Percentiles rank a stretch among this genome's conserved stretches.
Conservation (phyloP, 2,797 vertebrate genomes). For the Esox masquinongy region DNA sequence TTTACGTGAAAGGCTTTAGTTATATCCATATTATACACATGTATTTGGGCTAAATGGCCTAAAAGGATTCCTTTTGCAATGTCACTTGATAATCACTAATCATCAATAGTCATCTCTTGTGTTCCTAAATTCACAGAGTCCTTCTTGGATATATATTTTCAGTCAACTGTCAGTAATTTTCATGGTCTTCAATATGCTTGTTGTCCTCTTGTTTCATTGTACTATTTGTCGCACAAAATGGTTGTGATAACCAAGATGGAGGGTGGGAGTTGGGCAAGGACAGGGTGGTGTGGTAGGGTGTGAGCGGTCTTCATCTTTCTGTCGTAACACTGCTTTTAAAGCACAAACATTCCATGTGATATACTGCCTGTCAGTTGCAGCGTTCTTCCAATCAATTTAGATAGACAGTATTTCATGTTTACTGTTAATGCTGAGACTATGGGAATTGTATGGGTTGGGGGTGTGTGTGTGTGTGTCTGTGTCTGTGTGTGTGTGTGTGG, state of each 20-base stretch:
- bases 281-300: not conserved
- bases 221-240: not conserved
- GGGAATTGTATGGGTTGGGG: constrained; percentile 9
- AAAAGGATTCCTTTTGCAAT: constrained; percentile 39
- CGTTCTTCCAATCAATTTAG: not conserved
- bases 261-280: not conserved
- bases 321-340: not conserved
- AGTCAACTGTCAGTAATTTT: constrained; percentile 14
- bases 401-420: not conserved
- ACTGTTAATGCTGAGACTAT: not conserved
- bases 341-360: not conserved
- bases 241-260: not conserved
- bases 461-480: constrained; percentile 18
- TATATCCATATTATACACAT: constrained; percentile 10
- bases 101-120: constrained; percentile 29
- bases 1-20: not conserved
- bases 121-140: constrained; percentile 35
- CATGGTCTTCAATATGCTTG: not conserved
- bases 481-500: constrained; percentile 29
- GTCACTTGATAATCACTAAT: constrained; percentile 34
- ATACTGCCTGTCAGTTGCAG: not conserved
- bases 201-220: not conserved
- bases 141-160: constrained; percentile 20
- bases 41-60: constrained; percentile 35
- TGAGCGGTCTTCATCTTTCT: not conserved